Evolutionary conservation across 1,140 invertebrate genomes (phyloP).

Genomic region (Eupeodes corollae): DNA sequence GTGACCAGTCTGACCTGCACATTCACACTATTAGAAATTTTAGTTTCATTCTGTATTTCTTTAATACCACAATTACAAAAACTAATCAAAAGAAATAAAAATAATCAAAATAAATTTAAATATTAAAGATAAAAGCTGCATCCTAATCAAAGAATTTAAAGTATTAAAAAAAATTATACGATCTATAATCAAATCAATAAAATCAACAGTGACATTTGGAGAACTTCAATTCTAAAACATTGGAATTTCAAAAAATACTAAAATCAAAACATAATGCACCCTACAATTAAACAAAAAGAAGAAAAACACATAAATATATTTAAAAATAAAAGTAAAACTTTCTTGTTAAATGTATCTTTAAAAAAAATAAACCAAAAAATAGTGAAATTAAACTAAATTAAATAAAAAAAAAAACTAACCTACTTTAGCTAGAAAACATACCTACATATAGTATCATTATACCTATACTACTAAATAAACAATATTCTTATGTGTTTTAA

Average conservation of each 20-base stretch:
- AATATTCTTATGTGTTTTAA: no score
- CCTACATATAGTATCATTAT: no score
- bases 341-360: no score
- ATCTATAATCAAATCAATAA: conserved; percentile 12
- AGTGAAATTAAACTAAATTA: conserved; percentile 10
- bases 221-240: no score
- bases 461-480: no score
- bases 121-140: background rate
- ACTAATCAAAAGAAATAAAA: no score
- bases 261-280: background rate
- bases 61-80: no score
- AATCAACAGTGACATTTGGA: background rate
- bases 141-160: conserved; percentile 23
- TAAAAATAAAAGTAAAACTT: conserved; percentile 2
- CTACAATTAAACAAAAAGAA: background rate
- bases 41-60: no score
- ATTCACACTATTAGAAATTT: no score
- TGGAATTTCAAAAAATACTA: background rate
- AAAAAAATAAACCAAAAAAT: conserved; percentile 10
- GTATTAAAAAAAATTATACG: background rate
- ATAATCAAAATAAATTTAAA: background rate
- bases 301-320: conserved; percentile 1
- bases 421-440: background rate
- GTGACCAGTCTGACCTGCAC: no score
- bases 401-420: conserved; percentile 9